phyloP scores from a whole-genome alignment of 2,888 invertebrate genomes.

The Polydrusus cervinus region DNA sequence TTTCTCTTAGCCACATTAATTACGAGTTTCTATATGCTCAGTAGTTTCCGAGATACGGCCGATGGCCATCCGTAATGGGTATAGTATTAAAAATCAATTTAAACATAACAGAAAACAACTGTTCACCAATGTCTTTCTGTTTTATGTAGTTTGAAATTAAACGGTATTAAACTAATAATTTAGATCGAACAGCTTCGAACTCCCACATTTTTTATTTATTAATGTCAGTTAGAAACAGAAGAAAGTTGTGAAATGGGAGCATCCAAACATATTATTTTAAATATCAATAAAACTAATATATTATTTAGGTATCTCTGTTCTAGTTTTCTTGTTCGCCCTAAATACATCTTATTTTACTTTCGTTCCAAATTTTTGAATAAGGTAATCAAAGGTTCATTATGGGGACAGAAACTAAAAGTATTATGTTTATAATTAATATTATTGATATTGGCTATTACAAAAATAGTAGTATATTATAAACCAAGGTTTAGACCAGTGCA shows the following conservation, averaged over 20 bases:
- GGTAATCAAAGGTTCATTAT: no score
- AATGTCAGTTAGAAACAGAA: constrained; percentile 7
- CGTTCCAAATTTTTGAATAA: no score
- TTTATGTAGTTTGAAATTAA: not conserved
- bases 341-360: not conserved
- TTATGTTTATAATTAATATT: no score
- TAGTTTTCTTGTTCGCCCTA: not conserved
- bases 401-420: no score
- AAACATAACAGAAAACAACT: not conserved
- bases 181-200: constrained; percentile 11
- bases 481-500: no score
- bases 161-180: constrained; percentile 5
- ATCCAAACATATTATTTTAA: constrained; percentile 1
- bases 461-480: no score
- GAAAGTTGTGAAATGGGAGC: constrained; percentile 7
- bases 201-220: constrained; percentile 21
- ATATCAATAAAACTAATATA: constrained; percentile 13
- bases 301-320: not conserved
- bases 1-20: no score
- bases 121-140: not conserved
- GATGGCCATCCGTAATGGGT: no score
- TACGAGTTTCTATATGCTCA: no score
- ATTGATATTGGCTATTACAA: no score
- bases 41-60: no score
- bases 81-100: constrained; percentile 16